Percentiles rank a stretch among this genome's conserved stretches.
Evolutionary conservation across 2,113 vertebrate genomes (phyloP).

Genomic region (Alouatta palliata): DNA sequence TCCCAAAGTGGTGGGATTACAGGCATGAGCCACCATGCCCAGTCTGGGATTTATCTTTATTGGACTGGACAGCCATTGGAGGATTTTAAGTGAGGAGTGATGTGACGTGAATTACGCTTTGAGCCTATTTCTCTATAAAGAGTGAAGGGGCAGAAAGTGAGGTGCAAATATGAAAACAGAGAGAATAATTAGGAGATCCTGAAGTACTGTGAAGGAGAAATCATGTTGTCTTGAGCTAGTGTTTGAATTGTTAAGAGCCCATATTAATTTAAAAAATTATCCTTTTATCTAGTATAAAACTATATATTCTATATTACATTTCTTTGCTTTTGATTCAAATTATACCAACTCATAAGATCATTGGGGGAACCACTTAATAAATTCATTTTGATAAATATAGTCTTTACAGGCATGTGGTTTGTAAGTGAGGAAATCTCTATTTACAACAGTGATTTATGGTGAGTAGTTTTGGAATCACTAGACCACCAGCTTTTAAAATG

Average conservation of each 20-base stretch:
- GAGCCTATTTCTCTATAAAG: neutral
- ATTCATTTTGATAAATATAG: neutral
- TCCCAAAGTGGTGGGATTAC: no score
- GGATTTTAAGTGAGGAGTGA: neutral
- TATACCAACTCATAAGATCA: neutral
- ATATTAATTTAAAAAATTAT: neutral
- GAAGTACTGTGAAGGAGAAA: neutral
- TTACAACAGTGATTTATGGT: neutral
- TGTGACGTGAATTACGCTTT: neutral
- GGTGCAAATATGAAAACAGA: neutral
- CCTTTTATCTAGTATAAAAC: neutral
- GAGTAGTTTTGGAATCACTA: neutral
- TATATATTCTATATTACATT: neutral
- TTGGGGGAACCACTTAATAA: neutral
- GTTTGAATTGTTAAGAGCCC: neutral
- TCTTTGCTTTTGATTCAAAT: slow-evolving; percentile 3
- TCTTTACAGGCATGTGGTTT: neutral
- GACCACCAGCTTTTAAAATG: neutral
- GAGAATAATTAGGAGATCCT: neutral
- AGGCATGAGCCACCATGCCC: no score
- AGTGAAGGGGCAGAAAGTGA: rapidly evolving
- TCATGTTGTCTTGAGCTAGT: neutral
- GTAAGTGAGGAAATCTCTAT: neutral
- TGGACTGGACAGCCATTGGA: neutral
- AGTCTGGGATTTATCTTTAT: neutral